A percentile compares a stretch with the other conserved stretches of the same genome.
Evolutionary conservation across 2,797 vertebrate species (phyloP).

Genomic region (Pyrocephalus nanus): DNA sequence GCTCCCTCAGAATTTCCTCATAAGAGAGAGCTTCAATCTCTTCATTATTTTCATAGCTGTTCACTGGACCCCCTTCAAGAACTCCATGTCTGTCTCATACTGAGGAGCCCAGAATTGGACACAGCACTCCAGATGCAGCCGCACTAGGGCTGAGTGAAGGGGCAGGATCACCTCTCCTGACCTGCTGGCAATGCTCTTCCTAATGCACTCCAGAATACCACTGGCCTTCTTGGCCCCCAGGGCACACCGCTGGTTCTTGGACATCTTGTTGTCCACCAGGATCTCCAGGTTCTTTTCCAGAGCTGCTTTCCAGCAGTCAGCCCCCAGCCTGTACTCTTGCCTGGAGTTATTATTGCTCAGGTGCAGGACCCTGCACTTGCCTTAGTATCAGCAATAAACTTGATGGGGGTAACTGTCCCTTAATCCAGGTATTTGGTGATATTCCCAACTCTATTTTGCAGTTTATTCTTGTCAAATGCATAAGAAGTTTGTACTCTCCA

Average conservation of each 20-base stretch:
- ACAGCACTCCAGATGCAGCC: background rate
- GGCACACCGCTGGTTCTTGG: background rate
- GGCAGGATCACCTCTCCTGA: background rate
- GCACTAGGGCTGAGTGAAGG: no score
- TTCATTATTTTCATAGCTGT: background rate
- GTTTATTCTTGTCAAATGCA: background rate
- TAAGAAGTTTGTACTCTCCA: background rate
- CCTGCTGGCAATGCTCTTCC: background rate
- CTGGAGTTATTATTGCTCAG: background rate
- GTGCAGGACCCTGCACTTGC: background rate
- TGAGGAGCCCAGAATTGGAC: background rate
- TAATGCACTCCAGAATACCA: background rate
- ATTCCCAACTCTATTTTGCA: background rate
- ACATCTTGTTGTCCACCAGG: background rate
- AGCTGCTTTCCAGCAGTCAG: background rate
- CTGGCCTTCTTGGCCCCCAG: background rate
- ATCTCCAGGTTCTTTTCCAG: background rate
- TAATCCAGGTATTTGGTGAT: background rate
- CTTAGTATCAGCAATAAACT: background rate
- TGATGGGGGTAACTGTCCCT: background rate
- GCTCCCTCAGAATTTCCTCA: background rate
- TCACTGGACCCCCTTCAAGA: background rate
- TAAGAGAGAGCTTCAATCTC: background rate
- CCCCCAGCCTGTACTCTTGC: background rate
- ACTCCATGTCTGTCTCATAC: background rate